Percentiles rank a stretch among this genome's conserved stretches.
These are phyloP conservation scores for Antitype chi DNA, from an alignment of 2,888 invertebrate species.

Conservation along the genomic window DNA sequence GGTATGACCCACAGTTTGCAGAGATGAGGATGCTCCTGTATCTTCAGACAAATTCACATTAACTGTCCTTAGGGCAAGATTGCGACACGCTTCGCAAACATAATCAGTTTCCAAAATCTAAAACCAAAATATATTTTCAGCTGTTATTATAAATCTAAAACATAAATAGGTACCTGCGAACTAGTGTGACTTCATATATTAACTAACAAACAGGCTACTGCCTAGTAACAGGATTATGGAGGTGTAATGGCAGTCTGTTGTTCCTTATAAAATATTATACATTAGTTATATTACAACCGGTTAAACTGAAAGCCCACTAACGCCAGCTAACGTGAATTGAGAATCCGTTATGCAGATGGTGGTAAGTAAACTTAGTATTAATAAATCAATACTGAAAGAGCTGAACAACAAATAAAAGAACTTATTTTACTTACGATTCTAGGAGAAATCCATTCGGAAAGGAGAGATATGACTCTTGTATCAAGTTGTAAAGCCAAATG, in stretches of 20 bases:
- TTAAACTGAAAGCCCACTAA: too few species aligned
- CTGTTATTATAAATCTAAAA: too few species aligned
- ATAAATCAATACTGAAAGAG: not conserved
- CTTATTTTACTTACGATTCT: not conserved
- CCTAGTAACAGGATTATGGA: not conserved
- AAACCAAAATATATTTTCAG: not conserved
- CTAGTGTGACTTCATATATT: too few species aligned
- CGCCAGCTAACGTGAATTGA: too few species aligned
- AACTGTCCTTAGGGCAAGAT: not conserved
- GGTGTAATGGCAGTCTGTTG: too few species aligned
- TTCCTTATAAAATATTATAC: not conserved
- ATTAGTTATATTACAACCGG: not conserved
- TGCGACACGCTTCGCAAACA: not conserved
- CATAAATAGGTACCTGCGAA: too few species aligned
- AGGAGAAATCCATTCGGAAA: not conserved
- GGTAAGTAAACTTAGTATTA: not conserved
- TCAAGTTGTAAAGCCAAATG: not conserved
- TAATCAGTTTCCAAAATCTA: not conserved
- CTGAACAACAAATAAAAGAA: not conserved
- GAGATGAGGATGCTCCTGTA: not conserved
- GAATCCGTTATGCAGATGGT: too few species aligned
- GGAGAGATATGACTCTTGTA: not conserved
- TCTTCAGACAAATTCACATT: not conserved
- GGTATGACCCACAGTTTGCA: not conserved
- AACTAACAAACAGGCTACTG: too few species aligned